Evolutionary conservation across 2,888 invertebrate genomes (phyloP).

Genomic region (Cheilosia impressa): DNA sequence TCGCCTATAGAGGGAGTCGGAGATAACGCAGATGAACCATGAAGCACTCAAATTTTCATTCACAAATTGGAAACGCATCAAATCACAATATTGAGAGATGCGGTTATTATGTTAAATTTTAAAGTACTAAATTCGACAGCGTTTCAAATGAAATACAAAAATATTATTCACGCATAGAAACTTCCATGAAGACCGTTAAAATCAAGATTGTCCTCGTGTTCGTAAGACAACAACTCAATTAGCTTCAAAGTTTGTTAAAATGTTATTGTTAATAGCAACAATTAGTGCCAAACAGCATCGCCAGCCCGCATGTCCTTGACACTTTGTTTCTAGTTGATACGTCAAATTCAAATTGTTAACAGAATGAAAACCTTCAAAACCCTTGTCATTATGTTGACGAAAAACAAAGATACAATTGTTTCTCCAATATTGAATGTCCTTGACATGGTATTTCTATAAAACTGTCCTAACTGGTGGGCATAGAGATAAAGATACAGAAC

Average conservation of each 20-base stretch:
- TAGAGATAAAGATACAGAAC: neutral
- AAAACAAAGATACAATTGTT: slow-evolving; percentile 32
- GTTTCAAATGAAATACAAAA: neutral
- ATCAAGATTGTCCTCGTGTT: slow-evolving; percentile 7
- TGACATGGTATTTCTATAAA: neutral
- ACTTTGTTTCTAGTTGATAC: slow-evolving; percentile 28
- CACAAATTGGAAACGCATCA: no score
- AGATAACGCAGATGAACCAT: no score
- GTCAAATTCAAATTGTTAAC: slow-evolving; percentile 31
- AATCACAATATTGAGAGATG: no score
- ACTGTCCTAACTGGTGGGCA: neutral
- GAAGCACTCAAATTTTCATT: no score
- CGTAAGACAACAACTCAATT: slow-evolving; percentile 28
- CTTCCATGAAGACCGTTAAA: slow-evolving; percentile 32
- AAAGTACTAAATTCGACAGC: neutral
- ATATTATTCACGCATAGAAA: neutral
- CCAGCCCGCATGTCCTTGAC: slow-evolving; percentile 31
- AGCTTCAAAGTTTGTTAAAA: neutral
- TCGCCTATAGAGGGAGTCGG: no score
- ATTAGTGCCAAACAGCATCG: slow-evolving; percentile 8
- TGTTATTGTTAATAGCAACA: slow-evolving; percentile 2
- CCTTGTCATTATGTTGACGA: slow-evolving; percentile 21
- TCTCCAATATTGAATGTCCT: slow-evolving; percentile 24
- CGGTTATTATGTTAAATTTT: no score
- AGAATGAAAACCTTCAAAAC: neutral